Percentiles rank a stretch among this genome's conserved stretches.
These are phyloP conservation scores for Xylocampa areola DNA, from an alignment of 2,888 invertebrate genomes.

Conservation along the genomic window DNA sequence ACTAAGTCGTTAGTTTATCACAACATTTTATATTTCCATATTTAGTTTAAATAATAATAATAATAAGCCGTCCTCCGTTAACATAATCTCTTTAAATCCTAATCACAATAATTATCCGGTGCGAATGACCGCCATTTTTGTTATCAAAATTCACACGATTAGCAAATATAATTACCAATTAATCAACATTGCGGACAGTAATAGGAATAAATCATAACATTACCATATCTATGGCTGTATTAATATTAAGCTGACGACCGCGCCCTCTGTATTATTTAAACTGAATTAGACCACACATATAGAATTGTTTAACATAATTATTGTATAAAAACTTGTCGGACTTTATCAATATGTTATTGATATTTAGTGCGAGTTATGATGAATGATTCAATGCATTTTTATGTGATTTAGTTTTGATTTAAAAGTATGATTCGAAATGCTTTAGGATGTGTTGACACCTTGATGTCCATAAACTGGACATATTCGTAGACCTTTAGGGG, in stretches of 20 bases:
- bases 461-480: slow-evolving; percentile 25
- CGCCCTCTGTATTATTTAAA: slow-evolving; percentile 53
- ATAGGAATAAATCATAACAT: slow-evolving; percentile 62
- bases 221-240: slow-evolving; percentile 56
- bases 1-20: too few relatives aligned
- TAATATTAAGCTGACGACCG: slow-evolving; percentile 34
- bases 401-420: slow-evolving; percentile 44
- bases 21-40: too few relatives aligned
- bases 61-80: too few relatives aligned
- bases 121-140: slow-evolving; percentile 33
- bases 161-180: slow-evolving; percentile 55
- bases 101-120: slow-evolving; percentile 3
- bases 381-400: slow-evolving; percentile 43
- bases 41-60: too few relatives aligned
- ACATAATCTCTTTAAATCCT: neutral
- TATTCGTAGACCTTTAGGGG: too few relatives aligned
- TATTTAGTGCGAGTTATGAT: slow-evolving; percentile 48
- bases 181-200: slow-evolving; percentile 53
- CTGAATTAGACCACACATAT: slow-evolving; percentile 55
- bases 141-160: slow-evolving; percentile 41
- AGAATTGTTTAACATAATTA: slow-evolving; percentile 51
- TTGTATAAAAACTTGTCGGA: slow-evolving; percentile 41
- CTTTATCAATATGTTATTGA: slow-evolving; percentile 39
- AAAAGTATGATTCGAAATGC: slow-evolving; percentile 26
- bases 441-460: slow-evolving; percentile 15